Evolutionary conservation across 1,140 invertebrate genomes (phyloP).

Genomic region (Coelopa frigida): DNA sequence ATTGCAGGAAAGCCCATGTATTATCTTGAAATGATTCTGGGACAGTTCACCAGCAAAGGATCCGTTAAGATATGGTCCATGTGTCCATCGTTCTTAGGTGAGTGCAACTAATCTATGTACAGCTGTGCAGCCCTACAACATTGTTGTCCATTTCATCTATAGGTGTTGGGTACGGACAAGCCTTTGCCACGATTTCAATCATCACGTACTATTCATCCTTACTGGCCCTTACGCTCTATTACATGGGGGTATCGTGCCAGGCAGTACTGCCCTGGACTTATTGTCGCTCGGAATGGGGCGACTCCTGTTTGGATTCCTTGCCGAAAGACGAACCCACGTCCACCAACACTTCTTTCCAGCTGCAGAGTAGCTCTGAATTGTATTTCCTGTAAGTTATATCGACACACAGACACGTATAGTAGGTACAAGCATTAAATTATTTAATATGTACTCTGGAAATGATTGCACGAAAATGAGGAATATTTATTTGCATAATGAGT

Average conservation of each 20-base stretch:
- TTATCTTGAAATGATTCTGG: slow-evolving; percentile 71
- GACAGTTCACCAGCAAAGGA: slow-evolving; percentile 62
- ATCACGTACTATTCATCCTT: slow-evolving; percentile 66
- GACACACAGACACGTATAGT: too few relatives aligned
- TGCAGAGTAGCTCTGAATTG: slow-evolving; percentile 47
- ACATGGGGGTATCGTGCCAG: slow-evolving; percentile 58
- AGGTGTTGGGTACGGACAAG: slow-evolving; percentile 67
- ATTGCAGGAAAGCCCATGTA: slow-evolving; percentile 62
- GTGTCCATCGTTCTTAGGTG: slow-evolving; percentile 52
- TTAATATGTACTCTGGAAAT: too few relatives aligned
- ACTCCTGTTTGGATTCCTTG: slow-evolving; percentile 42
- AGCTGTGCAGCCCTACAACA: too few relatives aligned
- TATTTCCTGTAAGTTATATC: slow-evolving; percentile 50
- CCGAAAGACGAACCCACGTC: slow-evolving; percentile 33
- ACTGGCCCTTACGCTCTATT: slow-evolving; percentile 61
- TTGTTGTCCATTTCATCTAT: slow-evolving; percentile 47
- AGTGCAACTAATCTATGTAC: too few relatives aligned
- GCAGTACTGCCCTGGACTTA: slow-evolving; percentile 57
- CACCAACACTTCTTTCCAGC: slow-evolving; percentile 1
- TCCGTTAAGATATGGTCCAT: slow-evolving; percentile 54
- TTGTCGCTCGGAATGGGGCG: slow-evolving; percentile 54
- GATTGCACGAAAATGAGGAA: too few relatives aligned
- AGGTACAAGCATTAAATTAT: too few relatives aligned
- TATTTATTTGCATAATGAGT: too few relatives aligned
- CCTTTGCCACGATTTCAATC: slow-evolving; percentile 60